Evolutionary conservation across 2,888 invertebrate genomes (phyloP).

Genomic region (Sinodicranocentrus sp.): DNA sequence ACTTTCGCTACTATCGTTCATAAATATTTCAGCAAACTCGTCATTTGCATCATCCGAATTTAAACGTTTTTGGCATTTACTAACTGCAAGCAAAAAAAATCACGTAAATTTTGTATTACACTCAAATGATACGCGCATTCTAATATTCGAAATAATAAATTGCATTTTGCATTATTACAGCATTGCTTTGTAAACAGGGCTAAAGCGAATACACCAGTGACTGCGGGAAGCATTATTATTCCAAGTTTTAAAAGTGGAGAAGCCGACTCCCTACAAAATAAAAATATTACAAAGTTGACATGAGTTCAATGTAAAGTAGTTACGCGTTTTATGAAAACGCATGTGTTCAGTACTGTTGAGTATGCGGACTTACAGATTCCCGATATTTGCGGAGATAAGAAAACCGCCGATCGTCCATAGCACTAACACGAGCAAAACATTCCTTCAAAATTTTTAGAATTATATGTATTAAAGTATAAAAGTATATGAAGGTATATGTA

Average conservation of each 20-base stretch:
- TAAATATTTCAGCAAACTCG: neutral
- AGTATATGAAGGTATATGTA: no score
- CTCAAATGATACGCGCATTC: neutral
- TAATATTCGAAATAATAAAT: neutral
- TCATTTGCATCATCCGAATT: neutral
- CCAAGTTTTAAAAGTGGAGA: neutral
- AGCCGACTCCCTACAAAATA: neutral
- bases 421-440: neutral
- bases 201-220: neutral
- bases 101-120: neutral
- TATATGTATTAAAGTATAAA: no score
- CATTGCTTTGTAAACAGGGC: neutral
- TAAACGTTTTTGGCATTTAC: conserved; percentile 1
- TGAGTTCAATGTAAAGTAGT: no score
- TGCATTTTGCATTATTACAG: neutral
- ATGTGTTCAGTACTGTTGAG: no score
- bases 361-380: neutral
- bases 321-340: no score
- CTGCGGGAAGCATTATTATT: neutral
- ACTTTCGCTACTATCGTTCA: no score
- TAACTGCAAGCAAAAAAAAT: conserved; percentile 9
- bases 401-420: neutral
- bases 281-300: no score
- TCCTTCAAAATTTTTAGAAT: neutral
- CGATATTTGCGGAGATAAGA: neutral